Base-by-base conservation (phyloP, 2,888 invertebrate genomes). In the Nomada lathburiana region DNA sequence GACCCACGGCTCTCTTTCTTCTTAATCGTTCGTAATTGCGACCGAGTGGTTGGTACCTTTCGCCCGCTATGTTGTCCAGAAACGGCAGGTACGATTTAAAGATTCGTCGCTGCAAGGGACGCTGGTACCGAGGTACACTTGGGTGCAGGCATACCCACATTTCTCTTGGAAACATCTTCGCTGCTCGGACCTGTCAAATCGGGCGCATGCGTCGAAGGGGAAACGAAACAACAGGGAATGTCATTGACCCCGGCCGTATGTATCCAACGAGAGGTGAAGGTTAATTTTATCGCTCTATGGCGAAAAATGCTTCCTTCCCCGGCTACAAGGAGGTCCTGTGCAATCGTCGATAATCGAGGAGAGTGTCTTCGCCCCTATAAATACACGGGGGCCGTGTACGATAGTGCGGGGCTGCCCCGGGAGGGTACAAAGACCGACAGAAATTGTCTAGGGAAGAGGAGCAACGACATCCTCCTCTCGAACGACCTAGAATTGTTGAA, bases 261-360 rank as follows among this genome's bases (percentile, higher is more conserved):
- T 87, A 89, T 83, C 80, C 78, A 82, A 77, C 80, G 83, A 87
- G 87, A 88, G 89, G 88, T 89, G 87, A 88, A 88, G 88, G 88
- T 87, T 88, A 88, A 88, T 88, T 88, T 88, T 88, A 89, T 89
- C 87, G 80, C 77, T 80, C 57, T 67, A 76, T 65, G 70, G 68
- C 62, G 87, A 80, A 87, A 86, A 87, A 88, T 78, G 71, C 84
- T 81, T 88, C 84, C 86, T 86, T 88, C 80, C 84, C 64, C 60
- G 47, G n/a, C 29, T 18, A 52, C 18, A n/a, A 29, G 47, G 55
- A 36, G 76, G 76, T 68, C 69, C 59, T 53, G 7, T 20, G 23
- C 26, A 55, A 59, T 29, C 47, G 16, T 16, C 1, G 16, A 44
- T 26, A 50, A 36, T 53, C 50, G 26, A 23, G 5, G 29, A 26